Conservation (phyloP, 2,888 invertebrate species). For the Sicus ferrugineus region DNA sequence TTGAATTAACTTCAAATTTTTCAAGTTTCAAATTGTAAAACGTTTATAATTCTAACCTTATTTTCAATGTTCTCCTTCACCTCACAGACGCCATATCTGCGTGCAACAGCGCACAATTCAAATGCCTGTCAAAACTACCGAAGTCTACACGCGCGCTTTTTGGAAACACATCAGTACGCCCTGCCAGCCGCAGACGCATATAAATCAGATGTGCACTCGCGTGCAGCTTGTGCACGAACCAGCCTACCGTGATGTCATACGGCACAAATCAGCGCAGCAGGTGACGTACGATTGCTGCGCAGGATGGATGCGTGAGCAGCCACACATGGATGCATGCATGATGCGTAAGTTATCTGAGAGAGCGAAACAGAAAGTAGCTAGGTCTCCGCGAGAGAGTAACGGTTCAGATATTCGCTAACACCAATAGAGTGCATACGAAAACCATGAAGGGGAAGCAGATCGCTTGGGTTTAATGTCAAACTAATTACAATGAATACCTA, state of each 20-base stretch:
- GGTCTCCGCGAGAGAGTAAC: no score
- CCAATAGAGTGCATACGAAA: no score
- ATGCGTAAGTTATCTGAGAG: conserved; percentile 68
- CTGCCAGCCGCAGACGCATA: conserved; percentile 63
- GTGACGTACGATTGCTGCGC: conserved; percentile 69
- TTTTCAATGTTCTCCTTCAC: conserved; percentile 20
- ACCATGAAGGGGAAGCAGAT: no score
- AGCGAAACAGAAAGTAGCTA: no score
- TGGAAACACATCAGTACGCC: conserved; percentile 67
- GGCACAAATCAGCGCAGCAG: conserved; percentile 65
- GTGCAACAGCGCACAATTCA: conserved; percentile 66
- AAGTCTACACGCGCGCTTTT: conserved; percentile 67
- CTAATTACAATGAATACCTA: no score
- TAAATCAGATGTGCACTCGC: conserved; percentile 67
- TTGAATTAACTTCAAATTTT: background rate
- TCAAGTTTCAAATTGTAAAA: background rate
- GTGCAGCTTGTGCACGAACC: conserved; percentile 68
- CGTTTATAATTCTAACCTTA: no score
- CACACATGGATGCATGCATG: conserved; percentile 69
- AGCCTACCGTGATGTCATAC: conserved; percentile 66
- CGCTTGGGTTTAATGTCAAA: no score
- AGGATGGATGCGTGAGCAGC: conserved; percentile 69
- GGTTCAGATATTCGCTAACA: no score
- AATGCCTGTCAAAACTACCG: conserved; percentile 66
- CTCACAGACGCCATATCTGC: conserved; percentile 68